phyloP scores from a whole-genome alignment of 92 coral and sea anemone genomes.

The Galaxea fascicularis region DNA sequence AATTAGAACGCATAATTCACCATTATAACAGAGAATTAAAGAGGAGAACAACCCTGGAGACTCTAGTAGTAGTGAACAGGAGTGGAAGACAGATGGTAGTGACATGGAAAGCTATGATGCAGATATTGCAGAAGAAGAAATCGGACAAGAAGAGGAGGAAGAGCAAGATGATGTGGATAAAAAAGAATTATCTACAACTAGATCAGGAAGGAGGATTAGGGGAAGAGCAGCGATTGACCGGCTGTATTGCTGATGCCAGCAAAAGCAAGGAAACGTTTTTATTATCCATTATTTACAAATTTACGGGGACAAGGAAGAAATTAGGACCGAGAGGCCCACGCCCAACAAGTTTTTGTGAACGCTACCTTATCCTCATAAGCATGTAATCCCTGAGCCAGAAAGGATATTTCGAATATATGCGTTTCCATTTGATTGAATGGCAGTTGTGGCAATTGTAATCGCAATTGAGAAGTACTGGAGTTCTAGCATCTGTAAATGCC shows the following conservation, averaged over 20 bases:
- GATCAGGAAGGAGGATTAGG: not conserved
- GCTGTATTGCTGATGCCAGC: not conserved
- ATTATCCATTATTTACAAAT: not conserved
- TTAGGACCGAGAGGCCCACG: not conserved
- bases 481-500: no score
- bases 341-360: not conserved
- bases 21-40: conserved; percentile 37
- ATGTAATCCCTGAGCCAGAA: no score
- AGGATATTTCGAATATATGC: no score
- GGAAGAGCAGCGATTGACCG: not conserved
- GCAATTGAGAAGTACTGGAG: no score
- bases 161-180: not conserved
- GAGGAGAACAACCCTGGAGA: conserved; percentile 44
- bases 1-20: conserved; percentile 23
- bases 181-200: not conserved
- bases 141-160: not conserved
- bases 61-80: no score
- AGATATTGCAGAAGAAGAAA: not conserved
- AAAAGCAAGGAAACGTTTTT: not conserved
- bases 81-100: not conserved
- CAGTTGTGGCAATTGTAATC: no score
- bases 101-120: not conserved
- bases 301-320: no score
- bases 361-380: no score
- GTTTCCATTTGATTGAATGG: no score